Conservation (phyloP, 2,797 vertebrate genomes). For the Hafferia zeledoni region DNA sequence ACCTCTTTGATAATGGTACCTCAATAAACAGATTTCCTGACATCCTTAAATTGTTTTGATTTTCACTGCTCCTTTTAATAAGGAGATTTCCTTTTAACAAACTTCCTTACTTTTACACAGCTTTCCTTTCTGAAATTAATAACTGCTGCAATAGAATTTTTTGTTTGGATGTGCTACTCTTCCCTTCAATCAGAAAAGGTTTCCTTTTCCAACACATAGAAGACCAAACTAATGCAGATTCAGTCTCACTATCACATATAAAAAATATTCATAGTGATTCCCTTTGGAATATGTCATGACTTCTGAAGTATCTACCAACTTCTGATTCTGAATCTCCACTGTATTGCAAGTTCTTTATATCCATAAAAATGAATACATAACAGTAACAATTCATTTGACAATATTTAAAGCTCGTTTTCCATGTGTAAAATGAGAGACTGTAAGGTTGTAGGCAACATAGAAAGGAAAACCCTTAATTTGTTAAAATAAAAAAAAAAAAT, state of each 20-base stretch:
- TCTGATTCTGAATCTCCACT: not conserved
- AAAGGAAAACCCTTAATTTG: not conserved
- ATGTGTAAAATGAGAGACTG: not conserved
- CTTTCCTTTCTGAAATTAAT: not conserved
- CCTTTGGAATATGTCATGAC: not conserved
- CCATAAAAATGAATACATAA: not conserved
- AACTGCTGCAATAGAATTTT: not conserved
- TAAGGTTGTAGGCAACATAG: not conserved
- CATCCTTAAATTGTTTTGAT: not conserved
- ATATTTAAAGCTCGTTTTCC: not conserved
- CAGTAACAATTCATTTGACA: not conserved
- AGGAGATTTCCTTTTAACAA: not conserved
- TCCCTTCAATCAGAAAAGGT: not conserved
- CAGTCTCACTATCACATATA: not conserved
- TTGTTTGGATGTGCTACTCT: not conserved
- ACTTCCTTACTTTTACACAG: not conserved
- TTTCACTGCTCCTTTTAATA: not conserved
- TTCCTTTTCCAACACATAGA: not conserved
- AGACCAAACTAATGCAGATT: not conserved
- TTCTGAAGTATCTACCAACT: not conserved
- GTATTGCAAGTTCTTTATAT: not conserved
- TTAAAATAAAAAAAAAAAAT: not conserved
- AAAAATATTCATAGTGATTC: not conserved
- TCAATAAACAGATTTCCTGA: not conserved
- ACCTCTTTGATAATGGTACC: not conserved